phyloP scores from a whole-genome alignment of 2,113 vertebrate species.

The Edolisoma coerulescens region DNA sequence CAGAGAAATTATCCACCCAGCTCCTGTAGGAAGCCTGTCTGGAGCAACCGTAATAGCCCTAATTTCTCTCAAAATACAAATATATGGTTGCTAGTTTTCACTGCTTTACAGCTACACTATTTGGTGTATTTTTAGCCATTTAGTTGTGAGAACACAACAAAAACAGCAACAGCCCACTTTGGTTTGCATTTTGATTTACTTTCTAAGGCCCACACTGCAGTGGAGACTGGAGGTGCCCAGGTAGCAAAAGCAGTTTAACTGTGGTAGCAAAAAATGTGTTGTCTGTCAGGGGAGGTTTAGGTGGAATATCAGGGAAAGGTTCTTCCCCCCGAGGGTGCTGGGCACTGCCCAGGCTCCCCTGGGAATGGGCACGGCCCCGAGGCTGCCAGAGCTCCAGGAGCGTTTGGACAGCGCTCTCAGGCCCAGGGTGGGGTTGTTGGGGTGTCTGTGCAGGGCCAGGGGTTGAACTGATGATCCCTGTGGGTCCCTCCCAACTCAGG shows the following conservation, averaged over 20 bases:
- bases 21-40: not conserved
- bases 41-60: not conserved
- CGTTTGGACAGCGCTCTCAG: accelerated
- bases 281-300: not conserved
- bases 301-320: not conserved
- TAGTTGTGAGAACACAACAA: not conserved
- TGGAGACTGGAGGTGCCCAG: not conserved
- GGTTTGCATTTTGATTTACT: not conserved
- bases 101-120: not conserved
- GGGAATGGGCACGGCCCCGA: not conserved
- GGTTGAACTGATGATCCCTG: not conserved
- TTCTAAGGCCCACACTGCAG: not conserved
- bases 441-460: not conserved
- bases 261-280: not conserved
- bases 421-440: not conserved
- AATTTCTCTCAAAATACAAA: slow-evolving; percentile 4
- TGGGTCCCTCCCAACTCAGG: not conserved
- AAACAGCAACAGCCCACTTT: not conserved
- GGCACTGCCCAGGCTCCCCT: not conserved
- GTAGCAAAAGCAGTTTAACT: not conserved
- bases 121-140: not conserved
- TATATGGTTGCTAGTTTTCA: not conserved
- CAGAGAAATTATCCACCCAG: slow-evolving; percentile 24
- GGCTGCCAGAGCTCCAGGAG: not conserved
- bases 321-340: not conserved